Evolutionary conservation across 2,797 vertebrate genomes (phyloP).

Genomic region (Distichodus sexfasciatus): DNA sequence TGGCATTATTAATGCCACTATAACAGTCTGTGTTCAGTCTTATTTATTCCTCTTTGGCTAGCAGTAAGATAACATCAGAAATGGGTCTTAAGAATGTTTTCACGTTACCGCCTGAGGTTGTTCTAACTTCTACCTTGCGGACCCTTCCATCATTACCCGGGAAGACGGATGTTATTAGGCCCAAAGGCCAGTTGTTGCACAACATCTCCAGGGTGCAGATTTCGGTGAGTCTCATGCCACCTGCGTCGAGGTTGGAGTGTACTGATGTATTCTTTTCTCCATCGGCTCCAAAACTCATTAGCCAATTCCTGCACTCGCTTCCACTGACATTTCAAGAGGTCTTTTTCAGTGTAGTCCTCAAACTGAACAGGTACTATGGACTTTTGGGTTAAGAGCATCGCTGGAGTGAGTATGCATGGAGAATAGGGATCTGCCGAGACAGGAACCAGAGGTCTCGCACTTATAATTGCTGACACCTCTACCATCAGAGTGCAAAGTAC

Average conservation of each 20-base stretch:
- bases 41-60: conserved; percentile 1
- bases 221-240: neutral
- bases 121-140: conserved; percentile 15
- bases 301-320: conserved; percentile 28
- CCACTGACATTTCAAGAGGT: conserved; percentile 27
- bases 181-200: conserved; percentile 34
- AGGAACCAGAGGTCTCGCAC: conserved; percentile 26
- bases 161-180: conserved; percentile 12
- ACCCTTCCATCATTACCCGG: conserved; percentile 27
- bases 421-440: neutral
- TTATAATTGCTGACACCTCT: conserved; percentile 19
- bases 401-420: conserved; percentile 20
- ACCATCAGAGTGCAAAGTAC: conserved; percentile 30
- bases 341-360: neutral
- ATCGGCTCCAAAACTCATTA: conserved; percentile 26
- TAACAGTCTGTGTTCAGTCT: too few relatives aligned
- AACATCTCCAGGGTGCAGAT: conserved; percentile 20
- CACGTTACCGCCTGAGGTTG: neutral
- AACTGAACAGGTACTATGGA: neutral
- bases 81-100: conserved; percentile 21
- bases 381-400: conserved; percentile 33
- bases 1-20: too few relatives aligned
- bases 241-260: conserved; percentile 23
- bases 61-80: conserved; percentile 22
- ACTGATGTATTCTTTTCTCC: conserved; percentile 15